Conservation (phyloP, 2,888 invertebrate species). For the Phoronis australis region DNA sequence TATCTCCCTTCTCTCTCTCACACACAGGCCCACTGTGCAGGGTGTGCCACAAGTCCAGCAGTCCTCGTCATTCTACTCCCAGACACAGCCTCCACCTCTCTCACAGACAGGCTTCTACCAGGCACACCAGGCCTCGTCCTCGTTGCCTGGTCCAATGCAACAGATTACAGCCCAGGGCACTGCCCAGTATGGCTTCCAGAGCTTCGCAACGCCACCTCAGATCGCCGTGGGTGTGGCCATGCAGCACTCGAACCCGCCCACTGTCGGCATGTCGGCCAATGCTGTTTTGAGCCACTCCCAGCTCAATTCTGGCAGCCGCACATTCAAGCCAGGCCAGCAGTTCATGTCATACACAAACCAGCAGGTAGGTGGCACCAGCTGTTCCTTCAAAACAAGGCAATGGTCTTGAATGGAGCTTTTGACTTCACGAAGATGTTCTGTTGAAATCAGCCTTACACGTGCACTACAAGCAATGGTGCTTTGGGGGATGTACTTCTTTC, state of each 20-base stretch:
- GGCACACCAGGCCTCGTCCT: constrained; percentile 32
- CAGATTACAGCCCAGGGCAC: constrained; percentile 44
- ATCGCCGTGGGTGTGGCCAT: constrained; percentile 28
- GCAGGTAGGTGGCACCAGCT: no score
- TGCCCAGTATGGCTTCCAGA: constrained; percentile 54
- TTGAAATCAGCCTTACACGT: no score
- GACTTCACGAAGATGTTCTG: no score
- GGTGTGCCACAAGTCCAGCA: constrained; percentile 56
- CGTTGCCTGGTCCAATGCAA: constrained; percentile 32
- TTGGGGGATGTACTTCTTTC: no score
- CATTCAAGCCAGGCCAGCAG: no score
- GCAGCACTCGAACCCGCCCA: constrained; percentile 21
- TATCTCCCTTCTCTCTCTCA: no score
- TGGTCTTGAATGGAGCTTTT: no score
- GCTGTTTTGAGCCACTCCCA: no score
- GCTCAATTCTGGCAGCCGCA: no score
- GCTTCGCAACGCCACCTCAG: constrained; percentile 45
- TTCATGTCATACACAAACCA: no score
- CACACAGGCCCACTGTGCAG: constrained; percentile 2
- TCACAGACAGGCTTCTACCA: constrained; percentile 48
- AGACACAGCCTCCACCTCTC: constrained; percentile 46
- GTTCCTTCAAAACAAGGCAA: no score
- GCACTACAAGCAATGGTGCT: no score
- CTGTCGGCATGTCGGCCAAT: constrained; percentile 11
- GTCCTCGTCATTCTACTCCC: constrained; percentile 39